Evolutionary conservation across 2,113 vertebrate genomes (phyloP).

Genomic region (Lampris megalopsis): DNA sequence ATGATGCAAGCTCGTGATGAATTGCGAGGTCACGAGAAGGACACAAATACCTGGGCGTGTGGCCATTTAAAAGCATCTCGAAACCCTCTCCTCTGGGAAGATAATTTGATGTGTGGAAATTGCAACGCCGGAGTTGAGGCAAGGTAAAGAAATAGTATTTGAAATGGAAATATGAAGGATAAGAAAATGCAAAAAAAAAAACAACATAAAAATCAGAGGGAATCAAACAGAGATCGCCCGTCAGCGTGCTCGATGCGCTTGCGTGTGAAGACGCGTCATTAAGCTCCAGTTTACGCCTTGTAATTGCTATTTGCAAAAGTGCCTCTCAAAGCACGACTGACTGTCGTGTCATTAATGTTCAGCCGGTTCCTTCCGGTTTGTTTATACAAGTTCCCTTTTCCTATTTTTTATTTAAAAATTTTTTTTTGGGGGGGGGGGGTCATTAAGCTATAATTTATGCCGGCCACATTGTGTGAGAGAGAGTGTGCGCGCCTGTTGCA

Average conservation of each 20-base stretch:
- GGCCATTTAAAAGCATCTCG: too few relatives aligned
- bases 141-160: too few relatives aligned
- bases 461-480: slow-evolving; percentile 17
- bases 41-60: too few relatives aligned
- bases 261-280: not conserved
- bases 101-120: too few relatives aligned
- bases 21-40: too few relatives aligned
- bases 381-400: slow-evolving; percentile 64
- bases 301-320: slow-evolving; percentile 67
- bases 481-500: slow-evolving; percentile 27
- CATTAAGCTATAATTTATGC: slow-evolving; percentile 67
- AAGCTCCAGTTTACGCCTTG: slow-evolving; percentile 49
- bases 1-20: too few relatives aligned
- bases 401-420: slow-evolving; percentile 45
- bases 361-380: slow-evolving; percentile 56
- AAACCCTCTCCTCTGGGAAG: too few relatives aligned
- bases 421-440: not conserved
- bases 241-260: not conserved
- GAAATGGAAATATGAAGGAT: not conserved
- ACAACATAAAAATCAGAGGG: not conserved
- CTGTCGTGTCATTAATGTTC: slow-evolving; percentile 71
- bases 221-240: not conserved
- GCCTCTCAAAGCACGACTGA: slow-evolving; percentile 71
- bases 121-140: too few relatives aligned
- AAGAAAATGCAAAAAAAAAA: not conserved